These are phyloP conservation scores for Crotalus helleri DNA, from an alignment of 2,113 vertebrate genomes.

Conservation along the genomic window DNA sequence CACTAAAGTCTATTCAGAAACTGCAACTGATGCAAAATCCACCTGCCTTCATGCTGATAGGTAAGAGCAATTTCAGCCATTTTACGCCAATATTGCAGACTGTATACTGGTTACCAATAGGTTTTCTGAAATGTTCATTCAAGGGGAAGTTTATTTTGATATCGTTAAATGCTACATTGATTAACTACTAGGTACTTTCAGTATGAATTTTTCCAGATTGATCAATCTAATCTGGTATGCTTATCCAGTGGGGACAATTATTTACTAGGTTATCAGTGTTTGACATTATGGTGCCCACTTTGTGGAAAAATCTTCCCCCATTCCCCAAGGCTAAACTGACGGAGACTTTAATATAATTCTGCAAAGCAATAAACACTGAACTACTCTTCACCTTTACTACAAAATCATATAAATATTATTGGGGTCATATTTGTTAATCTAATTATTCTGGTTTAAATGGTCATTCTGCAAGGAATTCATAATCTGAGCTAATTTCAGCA, in stretches of 20 bases:
- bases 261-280: neutral
- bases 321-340: neutral
- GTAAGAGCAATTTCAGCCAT: neutral
- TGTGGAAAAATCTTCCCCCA: neutral
- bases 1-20: neutral
- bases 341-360: neutral
- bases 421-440: neutral
- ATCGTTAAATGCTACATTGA: neutral
- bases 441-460: neutral
- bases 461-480: neutral
- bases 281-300: neutral
- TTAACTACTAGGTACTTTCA: neutral
- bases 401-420: neutral
- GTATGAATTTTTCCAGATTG: neutral
- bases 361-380: neutral
- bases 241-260: neutral
- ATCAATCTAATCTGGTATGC: neutral
- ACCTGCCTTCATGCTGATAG: neutral
- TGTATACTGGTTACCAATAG: neutral
- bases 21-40: neutral
- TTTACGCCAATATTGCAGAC: neutral
- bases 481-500: neutral
- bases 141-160: neutral
- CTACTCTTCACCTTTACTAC: neutral
- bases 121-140: neutral